Evolutionary conservation across 2,888 invertebrate species (phyloP).

Genomic region (Nectonema munidae): DNA sequence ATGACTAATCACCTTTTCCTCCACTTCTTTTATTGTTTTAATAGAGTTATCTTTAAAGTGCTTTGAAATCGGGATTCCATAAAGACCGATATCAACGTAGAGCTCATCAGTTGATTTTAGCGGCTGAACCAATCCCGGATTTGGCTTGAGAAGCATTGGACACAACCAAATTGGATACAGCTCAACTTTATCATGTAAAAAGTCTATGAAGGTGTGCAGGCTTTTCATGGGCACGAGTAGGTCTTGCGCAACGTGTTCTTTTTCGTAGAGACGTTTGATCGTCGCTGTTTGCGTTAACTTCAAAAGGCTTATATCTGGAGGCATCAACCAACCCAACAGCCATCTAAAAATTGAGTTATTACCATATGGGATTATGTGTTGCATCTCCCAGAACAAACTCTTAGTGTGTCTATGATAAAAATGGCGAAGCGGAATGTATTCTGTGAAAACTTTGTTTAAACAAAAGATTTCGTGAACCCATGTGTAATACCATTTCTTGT

Average conservation of each 20-base stretch:
- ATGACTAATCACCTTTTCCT: conserved; percentile 35
- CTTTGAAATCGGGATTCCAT: conserved; percentile 36
- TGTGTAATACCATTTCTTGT: conserved; percentile 49
- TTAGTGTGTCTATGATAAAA: conserved; percentile 49
- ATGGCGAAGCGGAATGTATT: conserved; percentile 40
- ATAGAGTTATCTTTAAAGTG: conserved; percentile 34
- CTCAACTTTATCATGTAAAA: conserved; percentile 23
- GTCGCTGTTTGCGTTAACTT: conserved; percentile 41
- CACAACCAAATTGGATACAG: conserved; percentile 51
- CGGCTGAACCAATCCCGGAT: not conserved
- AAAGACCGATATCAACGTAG: conserved; percentile 47
- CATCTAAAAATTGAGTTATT: conserved; percentile 38
- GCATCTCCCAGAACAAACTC: conserved; percentile 47
- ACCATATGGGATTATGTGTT: conserved; percentile 51
- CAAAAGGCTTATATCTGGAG: conserved; percentile 43
- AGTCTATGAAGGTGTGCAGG: conserved; percentile 25
- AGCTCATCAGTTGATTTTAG: conserved; percentile 28
- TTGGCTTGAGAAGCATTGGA: conserved; percentile 34
- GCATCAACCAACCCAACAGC: conserved; percentile 44
- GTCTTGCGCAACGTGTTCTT: conserved; percentile 42
- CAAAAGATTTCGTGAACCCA: conserved; percentile 32
- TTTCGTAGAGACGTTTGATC: conserved; percentile 37
- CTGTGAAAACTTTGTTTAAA: conserved; percentile 18
- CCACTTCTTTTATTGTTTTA: conserved; percentile 34
- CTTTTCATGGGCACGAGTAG: conserved; percentile 38